Base-by-base conservation (phyloP, 2,888 invertebrate genomes). In the Zeuzera pyrina region DNA sequence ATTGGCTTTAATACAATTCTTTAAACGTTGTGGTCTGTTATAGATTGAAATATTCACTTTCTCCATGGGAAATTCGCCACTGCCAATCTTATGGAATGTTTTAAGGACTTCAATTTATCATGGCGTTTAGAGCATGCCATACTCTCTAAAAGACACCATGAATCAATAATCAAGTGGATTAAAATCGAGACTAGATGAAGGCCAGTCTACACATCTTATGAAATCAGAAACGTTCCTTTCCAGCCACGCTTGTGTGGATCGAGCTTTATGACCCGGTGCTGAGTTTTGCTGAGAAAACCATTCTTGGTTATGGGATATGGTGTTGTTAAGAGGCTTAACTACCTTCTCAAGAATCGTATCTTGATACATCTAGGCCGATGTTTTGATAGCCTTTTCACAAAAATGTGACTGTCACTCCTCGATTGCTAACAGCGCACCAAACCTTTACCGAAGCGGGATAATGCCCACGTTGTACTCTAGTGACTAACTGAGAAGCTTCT, bases 401-500 rank as follows among this genome's bases (percentile, higher is more conserved):
- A 19, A 19, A 19, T 19, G 8, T 7, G 8, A 8, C 19, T 19
- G n/a, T n/a, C n/a, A n/a, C n/a, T n/a, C n/a, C 27, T 12, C 29
- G 15, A 35, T 29, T 35, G 15, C 21, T 25, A 16, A 35, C 33
- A n/a, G 33, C 39, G 33, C 35, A 39, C 35, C 36, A 39, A 36
- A 42, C 39, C 35, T 37, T 35, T 35, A 39, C 34, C 34, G 35
- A 36, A 33, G 33, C 19, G 22, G 37, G 33, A 37, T 39, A 33
- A 36, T 36, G 31, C 13, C 34, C 29, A 32, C 36, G 34, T 34
- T 38, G 35, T 6, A 38, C 33, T 33, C 38, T 36, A 34, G 21
- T 12, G 30, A 39, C 35, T 36, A 30, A 32, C 34, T 39, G 33
- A 28, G 34, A 35, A 36, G 39, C 39, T 39, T 35, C 37, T 11